phyloP scores from a whole-genome alignment of 1,140 invertebrate species.

The Anoplophora glabripennis region DNA sequence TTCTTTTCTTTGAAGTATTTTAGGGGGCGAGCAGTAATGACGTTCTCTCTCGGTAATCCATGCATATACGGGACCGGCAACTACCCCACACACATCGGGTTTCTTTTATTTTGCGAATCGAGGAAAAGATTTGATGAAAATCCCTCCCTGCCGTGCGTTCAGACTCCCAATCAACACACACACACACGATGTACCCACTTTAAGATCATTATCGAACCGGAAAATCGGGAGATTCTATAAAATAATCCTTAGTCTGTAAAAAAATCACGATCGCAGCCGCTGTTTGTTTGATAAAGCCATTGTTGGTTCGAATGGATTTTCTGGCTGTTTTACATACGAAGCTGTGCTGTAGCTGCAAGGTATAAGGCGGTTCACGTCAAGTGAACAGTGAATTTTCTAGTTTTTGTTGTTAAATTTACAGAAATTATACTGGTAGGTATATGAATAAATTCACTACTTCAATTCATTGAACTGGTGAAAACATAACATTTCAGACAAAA shows the following conservation, averaged over 20 bases:
- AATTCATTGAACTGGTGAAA: too few species aligned
- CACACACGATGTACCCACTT: constrained; percentile 12
- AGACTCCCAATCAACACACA: constrained; percentile 5
- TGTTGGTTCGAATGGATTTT: too few species aligned
- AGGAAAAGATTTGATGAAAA: constrained; percentile 28
- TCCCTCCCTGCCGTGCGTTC: constrained; percentile 1
- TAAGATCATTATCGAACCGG: constrained; percentile 25
- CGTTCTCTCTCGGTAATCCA: constrained; percentile 24
- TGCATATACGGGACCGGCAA: constrained; percentile 23
- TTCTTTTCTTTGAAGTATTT: constrained; percentile 31
- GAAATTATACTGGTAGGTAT: too few species aligned
- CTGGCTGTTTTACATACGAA: too few species aligned
- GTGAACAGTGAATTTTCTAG: too few species aligned
- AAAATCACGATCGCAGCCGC: background rate
- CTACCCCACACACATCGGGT: constrained; percentile 23
- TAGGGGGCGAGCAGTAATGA: constrained; percentile 25
- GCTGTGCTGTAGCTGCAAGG: too few species aligned
- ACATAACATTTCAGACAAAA: too few species aligned
- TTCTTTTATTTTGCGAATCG: constrained; percentile 29
- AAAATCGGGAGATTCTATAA: constrained; percentile 5
- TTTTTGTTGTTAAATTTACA: too few species aligned
- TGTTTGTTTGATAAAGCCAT: too few species aligned
- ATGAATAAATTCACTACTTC: too few species aligned
- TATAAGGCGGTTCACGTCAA: too few species aligned
- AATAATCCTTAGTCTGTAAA: constrained; percentile 1